Conservation (phyloP, 2,797 vertebrate species). For the Dicrostonyx torquatus region DNA sequence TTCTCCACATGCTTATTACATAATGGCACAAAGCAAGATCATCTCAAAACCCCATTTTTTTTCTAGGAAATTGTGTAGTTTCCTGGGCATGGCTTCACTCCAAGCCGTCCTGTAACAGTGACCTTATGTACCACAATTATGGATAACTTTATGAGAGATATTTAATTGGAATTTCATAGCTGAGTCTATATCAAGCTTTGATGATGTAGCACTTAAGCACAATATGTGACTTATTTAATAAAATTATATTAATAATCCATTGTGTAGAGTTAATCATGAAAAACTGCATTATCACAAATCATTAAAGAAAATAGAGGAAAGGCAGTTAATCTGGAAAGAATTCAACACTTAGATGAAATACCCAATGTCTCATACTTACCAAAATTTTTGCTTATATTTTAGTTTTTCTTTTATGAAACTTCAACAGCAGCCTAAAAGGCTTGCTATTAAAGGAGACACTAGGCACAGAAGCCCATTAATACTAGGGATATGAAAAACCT, state of each 20-base stretch:
- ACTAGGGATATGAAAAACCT: neutral
- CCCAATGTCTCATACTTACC: neutral
- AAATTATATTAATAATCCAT: constrained; percentile 45
- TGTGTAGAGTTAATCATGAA: constrained; percentile 46
- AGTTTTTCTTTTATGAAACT: neutral
- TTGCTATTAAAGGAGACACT: neutral
- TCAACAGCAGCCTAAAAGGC: neutral
- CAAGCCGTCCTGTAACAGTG: neutral
- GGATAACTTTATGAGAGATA: constrained; percentile 47
- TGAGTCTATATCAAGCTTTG: constrained; percentile 30
- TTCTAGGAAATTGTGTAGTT: neutral
- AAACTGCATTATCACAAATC: constrained; percentile 46
- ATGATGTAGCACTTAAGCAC: constrained; percentile 27
- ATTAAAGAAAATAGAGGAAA: constrained; percentile 39
- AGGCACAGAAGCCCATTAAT: neutral
- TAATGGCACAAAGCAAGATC: neutral
- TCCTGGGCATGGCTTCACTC: neutral
- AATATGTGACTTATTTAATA: constrained; percentile 59
- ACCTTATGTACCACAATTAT: neutral
- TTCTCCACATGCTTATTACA: constrained; percentile 15
- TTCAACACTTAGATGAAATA: neutral
- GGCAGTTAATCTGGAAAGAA: neutral
- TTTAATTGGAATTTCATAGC: constrained; percentile 63
- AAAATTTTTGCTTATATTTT: neutral
- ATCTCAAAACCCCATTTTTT: constrained; percentile 38